phyloP scores from a whole-genome alignment of 2,888 invertebrate genomes.

The Cordilura impudica region DNA sequence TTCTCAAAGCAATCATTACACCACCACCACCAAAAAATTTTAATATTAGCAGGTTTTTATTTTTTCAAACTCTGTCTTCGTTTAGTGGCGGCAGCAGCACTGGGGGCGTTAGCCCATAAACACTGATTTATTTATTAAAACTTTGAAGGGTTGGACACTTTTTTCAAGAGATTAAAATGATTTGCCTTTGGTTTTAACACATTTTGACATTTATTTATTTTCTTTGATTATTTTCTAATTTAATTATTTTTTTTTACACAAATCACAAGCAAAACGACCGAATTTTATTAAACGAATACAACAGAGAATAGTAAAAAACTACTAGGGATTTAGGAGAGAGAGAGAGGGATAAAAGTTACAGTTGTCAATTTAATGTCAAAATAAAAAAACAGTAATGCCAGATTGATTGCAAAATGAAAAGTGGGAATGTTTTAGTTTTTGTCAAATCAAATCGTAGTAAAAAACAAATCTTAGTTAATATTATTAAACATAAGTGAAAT shows the following conservation, averaged over 20 bases:
- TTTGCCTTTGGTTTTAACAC: background rate
- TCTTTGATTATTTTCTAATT: slow-evolving; percentile 16
- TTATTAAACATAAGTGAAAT: no score
- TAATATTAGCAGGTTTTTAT: background rate
- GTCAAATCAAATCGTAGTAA: no score
- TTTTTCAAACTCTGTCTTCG: slow-evolving; percentile 17
- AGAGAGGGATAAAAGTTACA: slow-evolving; percentile 15
- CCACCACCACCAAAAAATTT: background rate
- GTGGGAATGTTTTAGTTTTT: background rate
- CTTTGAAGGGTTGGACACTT: background rate
- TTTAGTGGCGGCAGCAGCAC: slow-evolving; percentile 38
- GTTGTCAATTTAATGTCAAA: slow-evolving; percentile 12
- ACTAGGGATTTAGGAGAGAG: background rate
- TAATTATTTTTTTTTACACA: slow-evolving; percentile 30
- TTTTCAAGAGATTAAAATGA: background rate
- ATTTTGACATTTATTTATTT: background rate
- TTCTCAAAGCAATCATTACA: background rate
- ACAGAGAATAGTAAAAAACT: slow-evolving; percentile 30
- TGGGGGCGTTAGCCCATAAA: slow-evolving; percentile 62
- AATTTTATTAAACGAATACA: slow-evolving; percentile 48
- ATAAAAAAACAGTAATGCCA: slow-evolving; percentile 13
- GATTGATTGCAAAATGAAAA: background rate
- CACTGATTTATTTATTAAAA: slow-evolving; percentile 17
- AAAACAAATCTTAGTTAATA: no score
- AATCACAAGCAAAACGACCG: slow-evolving; percentile 49